These are phyloP conservation scores for Hippocampus kuda DNA, from an alignment of 2,797 vertebrate species.

Conservation along the genomic window DNA sequence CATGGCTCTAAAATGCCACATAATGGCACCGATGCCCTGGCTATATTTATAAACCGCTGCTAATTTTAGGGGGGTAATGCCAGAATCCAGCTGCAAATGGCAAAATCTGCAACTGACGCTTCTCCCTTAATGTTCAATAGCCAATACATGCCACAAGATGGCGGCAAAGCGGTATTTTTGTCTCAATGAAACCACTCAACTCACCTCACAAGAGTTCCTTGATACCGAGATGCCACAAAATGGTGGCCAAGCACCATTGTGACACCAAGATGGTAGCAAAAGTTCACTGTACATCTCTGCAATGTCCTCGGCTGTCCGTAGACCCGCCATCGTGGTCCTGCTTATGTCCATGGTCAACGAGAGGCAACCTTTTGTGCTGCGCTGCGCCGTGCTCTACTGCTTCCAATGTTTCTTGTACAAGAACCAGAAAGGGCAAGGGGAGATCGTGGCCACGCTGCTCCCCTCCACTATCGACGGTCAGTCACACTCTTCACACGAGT, in stretches of 20 bases:
- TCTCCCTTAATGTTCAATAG: no score
- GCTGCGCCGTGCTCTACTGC: constrained; percentile 95
- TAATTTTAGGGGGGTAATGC: no score
- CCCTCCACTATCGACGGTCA: constrained; percentile 96
- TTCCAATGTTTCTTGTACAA: constrained; percentile 98
- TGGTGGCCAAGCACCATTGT: background rate
- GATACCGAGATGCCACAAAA: no score
- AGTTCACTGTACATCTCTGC: background rate
- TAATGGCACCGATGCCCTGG: no score
- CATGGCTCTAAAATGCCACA: no score
- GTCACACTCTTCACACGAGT: constrained; percentile 1
- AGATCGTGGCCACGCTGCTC: constrained; percentile 90
- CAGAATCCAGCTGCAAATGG: no score
- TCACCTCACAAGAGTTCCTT: no score
- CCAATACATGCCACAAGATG: no score
- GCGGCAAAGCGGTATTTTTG: no score
- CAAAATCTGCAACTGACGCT: no score
- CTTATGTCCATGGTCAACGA: constrained; percentile 99
- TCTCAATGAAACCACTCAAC: background rate
- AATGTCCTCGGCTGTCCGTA: constrained; percentile 29
- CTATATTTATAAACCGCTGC: no score
- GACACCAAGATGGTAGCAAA: no score
- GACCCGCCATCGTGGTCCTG: constrained; percentile 93
- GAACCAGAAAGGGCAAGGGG: constrained; percentile 93
- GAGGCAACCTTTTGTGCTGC: constrained; percentile 91